Base-by-base conservation (phyloP, 1,140 invertebrate species). In the Diorhabda sublineata region DNA sequence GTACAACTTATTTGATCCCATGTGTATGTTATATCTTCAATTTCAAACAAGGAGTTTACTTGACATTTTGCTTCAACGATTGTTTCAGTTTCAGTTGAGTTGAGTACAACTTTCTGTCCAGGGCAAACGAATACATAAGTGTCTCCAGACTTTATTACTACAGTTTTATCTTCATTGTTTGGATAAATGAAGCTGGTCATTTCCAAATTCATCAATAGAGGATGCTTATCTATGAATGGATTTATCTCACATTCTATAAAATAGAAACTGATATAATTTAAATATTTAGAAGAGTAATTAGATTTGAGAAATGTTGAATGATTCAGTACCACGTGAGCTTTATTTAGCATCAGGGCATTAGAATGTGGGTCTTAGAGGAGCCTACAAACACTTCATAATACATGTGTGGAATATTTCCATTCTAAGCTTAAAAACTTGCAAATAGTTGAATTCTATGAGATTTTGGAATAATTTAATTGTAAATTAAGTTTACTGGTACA, bases 1-100 rank as follows among this genome's bases (percentile, higher is more conserved):
- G 7, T 68, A 11, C 71, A 73, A 3, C 41, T 43, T 3, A 73
- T 57, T 5, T 64, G 9, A 2, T 42, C 45, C 66, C 66, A 70
- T 2, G 45, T 9, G 8, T 67, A 58, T 58, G 44, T 8, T 2
- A 43, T n/a, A 11, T 9, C 44, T 3, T 3, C 8, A n/a, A 70
- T 68, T 11, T 42, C 7, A 45, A 73, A 73, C 6, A 6, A 11
- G 5, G 9, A 47, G 9, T 61, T 63, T 3, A 11, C 8, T n/a
- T 66, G 3, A 41, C 71, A 73, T 3, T 42, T 65, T 3, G 47
- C 71, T 5, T 44, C 5, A 11, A 60, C 58, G 0, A 44, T 67
- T 5, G 42, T 11, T 59, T 78, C 66, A 81, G 79, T 44, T 68
- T 64, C 0, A 77, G 76, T 74, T 76, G 76, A 43, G 74, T 72